phyloP scores from a whole-genome alignment of 1,140 invertebrate species.

The Drosophila parvula region DNA sequence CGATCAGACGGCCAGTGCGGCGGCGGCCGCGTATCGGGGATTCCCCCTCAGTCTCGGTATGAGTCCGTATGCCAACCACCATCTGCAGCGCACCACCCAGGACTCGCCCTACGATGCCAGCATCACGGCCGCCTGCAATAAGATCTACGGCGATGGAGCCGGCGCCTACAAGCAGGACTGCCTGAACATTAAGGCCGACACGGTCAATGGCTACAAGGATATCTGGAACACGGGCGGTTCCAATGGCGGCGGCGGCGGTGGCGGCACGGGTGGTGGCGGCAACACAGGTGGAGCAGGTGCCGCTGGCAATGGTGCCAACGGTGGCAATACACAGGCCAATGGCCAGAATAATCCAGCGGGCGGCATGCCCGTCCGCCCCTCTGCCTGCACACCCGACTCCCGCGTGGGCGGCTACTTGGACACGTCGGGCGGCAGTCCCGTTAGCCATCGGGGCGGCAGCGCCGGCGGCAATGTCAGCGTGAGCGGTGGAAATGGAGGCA shows the following conservation, averaged over 20 bases:
- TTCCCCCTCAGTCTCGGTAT: conserved; percentile 93
- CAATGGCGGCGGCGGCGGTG: conserved; percentile 70
- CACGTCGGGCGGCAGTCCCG: conserved; percentile 89
- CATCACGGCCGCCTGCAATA: conserved; percentile 93
- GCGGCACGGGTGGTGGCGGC: conserved; percentile 66
- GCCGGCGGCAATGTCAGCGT: conserved; percentile 88
- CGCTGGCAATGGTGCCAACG: conserved; percentile 77
- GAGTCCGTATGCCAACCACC: conserved; percentile 93
- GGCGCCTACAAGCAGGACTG: conserved; percentile 83
- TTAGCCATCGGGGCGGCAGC: conserved; percentile 88
- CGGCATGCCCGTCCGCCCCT: conserved; percentile 88
- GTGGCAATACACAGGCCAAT: conserved; percentile 69
- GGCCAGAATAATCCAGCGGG: conserved; percentile 86
- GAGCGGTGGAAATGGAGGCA: conserved; percentile 88
- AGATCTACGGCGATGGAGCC: conserved; percentile 83
- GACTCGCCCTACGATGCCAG: conserved; percentile 95
- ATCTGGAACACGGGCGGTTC: conserved; percentile 88
- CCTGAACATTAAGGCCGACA: conserved; percentile 86
- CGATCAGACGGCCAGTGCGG: conserved; percentile 87
- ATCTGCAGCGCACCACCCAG: conserved; percentile 91
- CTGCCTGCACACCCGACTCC: conserved; percentile 94
- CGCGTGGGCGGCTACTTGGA: conserved; percentile 88
- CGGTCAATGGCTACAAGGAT: conserved; percentile 86
- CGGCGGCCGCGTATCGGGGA: conserved; percentile 90
- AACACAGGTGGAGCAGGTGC: conserved; percentile 82